phyloP scores from a whole-genome alignment of 2,113 vertebrate genomes.

The Anser brachyrhynchus region DNA sequence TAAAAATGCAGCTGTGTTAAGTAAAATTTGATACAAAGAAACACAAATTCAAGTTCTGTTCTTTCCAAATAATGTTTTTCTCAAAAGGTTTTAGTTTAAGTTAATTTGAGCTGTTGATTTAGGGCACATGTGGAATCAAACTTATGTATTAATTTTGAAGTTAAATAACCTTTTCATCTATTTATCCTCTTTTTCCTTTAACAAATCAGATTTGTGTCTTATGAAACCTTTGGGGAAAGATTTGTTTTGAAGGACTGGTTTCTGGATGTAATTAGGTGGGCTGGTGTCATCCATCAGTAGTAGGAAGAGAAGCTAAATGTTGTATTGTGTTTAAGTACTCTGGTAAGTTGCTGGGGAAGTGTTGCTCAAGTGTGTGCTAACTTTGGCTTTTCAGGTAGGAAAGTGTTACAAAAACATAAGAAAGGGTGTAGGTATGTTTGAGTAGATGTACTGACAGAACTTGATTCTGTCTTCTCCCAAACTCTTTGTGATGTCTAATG shows the following conservation, averaged over 20 bases:
- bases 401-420: background rate
- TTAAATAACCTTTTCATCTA: background rate
- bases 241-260: background rate
- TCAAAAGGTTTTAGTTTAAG: background rate
- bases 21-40: background rate
- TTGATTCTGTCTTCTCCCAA: background rate
- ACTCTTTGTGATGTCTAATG: background rate
- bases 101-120: background rate
- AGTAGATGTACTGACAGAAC: background rate
- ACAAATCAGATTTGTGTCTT: background rate
- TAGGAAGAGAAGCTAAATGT: background rate
- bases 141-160: background rate
- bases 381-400: background rate
- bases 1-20: background rate
- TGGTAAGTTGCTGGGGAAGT: background rate
- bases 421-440: rapidly evolving
- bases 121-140: background rate
- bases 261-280: background rate
- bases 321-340: background rate
- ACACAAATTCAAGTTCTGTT: background rate
- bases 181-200: background rate
- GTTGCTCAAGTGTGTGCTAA: background rate
- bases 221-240: background rate
- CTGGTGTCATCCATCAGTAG: background rate
- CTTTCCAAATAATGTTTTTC: background rate